Base-by-base conservation (phyloP, 1,140 invertebrate genomes). In the Pseudomyrmex concolor region DNA sequence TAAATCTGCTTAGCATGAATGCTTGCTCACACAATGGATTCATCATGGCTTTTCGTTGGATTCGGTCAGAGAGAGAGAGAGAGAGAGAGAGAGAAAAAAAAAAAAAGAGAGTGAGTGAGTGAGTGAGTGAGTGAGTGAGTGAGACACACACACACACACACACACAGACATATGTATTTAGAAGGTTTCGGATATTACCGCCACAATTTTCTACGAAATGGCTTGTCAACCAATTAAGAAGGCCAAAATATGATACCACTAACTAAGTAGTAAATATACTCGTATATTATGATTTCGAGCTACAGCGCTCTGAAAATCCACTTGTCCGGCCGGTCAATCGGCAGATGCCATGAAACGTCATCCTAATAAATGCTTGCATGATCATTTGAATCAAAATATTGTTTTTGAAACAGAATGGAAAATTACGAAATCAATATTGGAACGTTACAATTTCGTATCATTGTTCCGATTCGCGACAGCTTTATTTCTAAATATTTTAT, bases 1-100 rank as follows among this genome's bases (percentile, higher is more conserved):
- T 83, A 55, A 84, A 86, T 81, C 86, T 91, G 91, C 89, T 91
- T 91, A 91, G 91, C 91, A 91, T 90, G 91, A 90, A 87, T 89
- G 91, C 91, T 92, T 91, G 86, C 89, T 92, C 89, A 88, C 89
- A 90, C 88, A 87, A 88, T 85, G 86, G 84, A 90, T 91, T 89
- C 85, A 85, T 84, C 57, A 80, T 77, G 62, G 83, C 87, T 73
- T 84, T 73, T 89, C 83, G 66, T 89, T 89, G 85, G 86, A 89
- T 88, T 63, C 72, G 83, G 81, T 74, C 68, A 80, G 73, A 77
- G 74, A 74, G 71, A 80, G 59, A 71, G 66, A 34, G 48, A 50
- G 17, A 66, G 48, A 66, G 62, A 66, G 19, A 80, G 9, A 70
- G 22, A 54, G 13, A 70, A 17, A 68, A 1, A 22, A 1, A 22